These are phyloP conservation scores for Peromyscus eremicus DNA, from an alignment of 2,797 vertebrate species.

Conservation along the genomic window DNA sequence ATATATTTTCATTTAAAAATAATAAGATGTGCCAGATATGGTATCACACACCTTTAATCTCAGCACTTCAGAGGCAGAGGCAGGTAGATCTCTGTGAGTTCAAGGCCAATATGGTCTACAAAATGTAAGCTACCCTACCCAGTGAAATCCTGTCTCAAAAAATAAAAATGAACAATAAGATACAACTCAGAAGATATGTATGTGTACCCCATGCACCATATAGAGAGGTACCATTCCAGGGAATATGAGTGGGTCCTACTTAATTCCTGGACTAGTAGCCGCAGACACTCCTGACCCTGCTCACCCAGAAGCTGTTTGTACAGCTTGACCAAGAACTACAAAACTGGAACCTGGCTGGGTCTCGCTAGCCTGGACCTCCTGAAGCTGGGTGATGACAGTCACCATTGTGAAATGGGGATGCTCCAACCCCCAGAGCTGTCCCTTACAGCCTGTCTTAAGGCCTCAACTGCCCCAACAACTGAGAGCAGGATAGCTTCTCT, in stretches of 20 bases:
- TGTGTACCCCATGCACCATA: not conserved
- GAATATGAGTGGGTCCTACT: not conserved
- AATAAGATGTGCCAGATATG: not conserved
- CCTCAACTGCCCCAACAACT: not conserved
- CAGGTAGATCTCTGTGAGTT: not conserved
- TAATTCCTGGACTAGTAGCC: not conserved
- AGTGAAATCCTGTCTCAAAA: not conserved
- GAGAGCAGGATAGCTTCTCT: not conserved
- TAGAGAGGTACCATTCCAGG: not conserved
- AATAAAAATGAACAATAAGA: conserved; percentile 55
- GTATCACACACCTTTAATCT: not conserved
- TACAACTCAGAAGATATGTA: not conserved
- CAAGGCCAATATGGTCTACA: not conserved
- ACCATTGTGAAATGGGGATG: not conserved
- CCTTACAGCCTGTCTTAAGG: not conserved
- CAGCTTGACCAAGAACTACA: not conserved
- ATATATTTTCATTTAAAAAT: conserved; percentile 23
- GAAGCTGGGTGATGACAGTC: not conserved
- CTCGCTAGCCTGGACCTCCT: not conserved
- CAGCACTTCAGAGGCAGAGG: not conserved
- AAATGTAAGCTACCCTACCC: not conserved
- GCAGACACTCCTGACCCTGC: not conserved
- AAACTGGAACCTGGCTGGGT: not conserved
- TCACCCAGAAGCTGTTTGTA: not conserved
- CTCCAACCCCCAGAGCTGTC: not conserved